These are phyloP conservation scores for Bettongia penicillata DNA, from an alignment of 2,113 vertebrate species.

Conservation along the genomic window DNA sequence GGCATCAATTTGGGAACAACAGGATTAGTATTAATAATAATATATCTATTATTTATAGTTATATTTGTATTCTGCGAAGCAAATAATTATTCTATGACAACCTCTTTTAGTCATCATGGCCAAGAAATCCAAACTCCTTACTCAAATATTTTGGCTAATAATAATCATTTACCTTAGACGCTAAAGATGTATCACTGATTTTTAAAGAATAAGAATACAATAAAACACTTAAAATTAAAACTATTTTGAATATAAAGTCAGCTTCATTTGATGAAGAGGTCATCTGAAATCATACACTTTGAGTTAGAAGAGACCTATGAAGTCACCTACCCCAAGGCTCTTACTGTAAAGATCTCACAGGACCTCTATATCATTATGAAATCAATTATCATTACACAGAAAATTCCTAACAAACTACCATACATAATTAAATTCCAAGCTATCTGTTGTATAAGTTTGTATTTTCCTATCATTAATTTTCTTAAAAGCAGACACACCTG, in stretches of 20 bases:
- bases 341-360: background rate
- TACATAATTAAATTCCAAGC: background rate
- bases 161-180: constrained; percentile 18
- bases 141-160: constrained; percentile 1
- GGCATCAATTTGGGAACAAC: background rate
- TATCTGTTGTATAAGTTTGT: constrained; percentile 12
- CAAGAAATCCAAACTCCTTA: constrained; percentile 22
- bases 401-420: background rate
- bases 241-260: background rate
- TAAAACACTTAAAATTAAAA: background rate
- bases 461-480: background rate
- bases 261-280: background rate
- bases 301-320: background rate
- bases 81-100: background rate
- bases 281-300: background rate
- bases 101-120: background rate
- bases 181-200: background rate
- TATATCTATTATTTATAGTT: background rate
- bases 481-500: background rate
- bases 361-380: background rate
- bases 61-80: background rate
- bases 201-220: constrained; percentile 12
- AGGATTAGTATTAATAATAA: background rate
- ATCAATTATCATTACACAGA: background rate
- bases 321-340: background rate